Evolutionary conservation across 2,797 vertebrate species (phyloP), one percentile per base, ranked within the genome.

Genomic region (Microhierax caerulescens): DNA sequence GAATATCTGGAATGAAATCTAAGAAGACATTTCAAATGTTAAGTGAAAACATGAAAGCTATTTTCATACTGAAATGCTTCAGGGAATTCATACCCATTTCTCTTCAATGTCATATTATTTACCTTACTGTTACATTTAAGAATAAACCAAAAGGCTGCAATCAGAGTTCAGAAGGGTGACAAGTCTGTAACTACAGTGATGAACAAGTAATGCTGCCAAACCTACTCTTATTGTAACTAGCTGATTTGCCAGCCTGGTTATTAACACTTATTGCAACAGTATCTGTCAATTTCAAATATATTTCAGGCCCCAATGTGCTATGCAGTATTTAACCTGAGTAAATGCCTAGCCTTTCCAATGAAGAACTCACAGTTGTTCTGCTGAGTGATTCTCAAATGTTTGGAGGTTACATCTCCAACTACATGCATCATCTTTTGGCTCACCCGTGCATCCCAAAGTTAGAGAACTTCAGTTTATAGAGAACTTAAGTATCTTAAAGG

Each of bases 1-100:
- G 96, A 95, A 99, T 99, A 97, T 98, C 98, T 56, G 98, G 98
- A 85, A 99, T 98, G 93, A 99, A 98, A 96, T 99, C 99, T 99
- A 97, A 95, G 94, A 97, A 39, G 27, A 90, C 90, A 96, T 94
- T 95, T 60, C 50, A 95, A 91, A 95, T 5, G 18, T 96, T 94
- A 96, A 65, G 27, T 72, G 45, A 81, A 87, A 80, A 85, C 4
- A 20, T 32, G 36, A 95, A 85, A 92, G 51, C 15, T 78, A 32
- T 82, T 93, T 88, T 75, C 78, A 57, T 36, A 77, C 32, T 57
- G 64, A 88, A 92, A 91, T 10, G 20, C 64, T 87, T 72, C 45
- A 68, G n/a, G 20, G 50, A 90, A 86, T 69, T 93, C 69, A 78
- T 12, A 82, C 3, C 17, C 15, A 24, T 60, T 90, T 80, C 65